Evolutionary conservation across 2,888 invertebrate species (phyloP).

Genomic region (Autographa pulchrina): DNA sequence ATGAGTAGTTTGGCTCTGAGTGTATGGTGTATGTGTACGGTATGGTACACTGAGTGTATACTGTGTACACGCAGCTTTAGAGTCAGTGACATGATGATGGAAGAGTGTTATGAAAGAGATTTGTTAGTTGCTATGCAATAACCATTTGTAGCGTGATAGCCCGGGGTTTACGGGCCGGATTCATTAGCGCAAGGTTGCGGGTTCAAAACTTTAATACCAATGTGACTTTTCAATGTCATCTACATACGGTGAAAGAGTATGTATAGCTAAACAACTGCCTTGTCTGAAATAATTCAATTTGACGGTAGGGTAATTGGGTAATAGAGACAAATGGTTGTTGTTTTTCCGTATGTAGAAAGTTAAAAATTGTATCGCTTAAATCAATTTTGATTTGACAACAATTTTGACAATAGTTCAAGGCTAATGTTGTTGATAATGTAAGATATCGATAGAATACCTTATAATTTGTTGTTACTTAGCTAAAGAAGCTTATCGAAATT

Average conservation of each 20-base stretch:
- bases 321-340: neutral
- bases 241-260: neutral
- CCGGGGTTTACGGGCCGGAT: constrained; percentile 4
- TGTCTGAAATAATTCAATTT: neutral
- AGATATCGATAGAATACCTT: no score
- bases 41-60: neutral
- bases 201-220: constrained; percentile 4
- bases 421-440: no score
- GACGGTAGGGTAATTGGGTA: neutral
- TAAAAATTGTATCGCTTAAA: no score
- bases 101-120: constrained; percentile 20
- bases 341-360: neutral
- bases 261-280: neutral
- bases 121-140: neutral
- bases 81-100: constrained; percentile 32
- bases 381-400: no score
- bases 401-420: no score
- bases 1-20: no score
- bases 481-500: no score
- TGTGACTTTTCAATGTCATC: neutral
- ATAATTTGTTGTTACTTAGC: no score
- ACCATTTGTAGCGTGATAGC: constrained; percentile 2
- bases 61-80: neutral
- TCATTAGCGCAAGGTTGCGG: constrained; percentile 4
- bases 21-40: no score